phyloP scores from a whole-genome alignment of 2,797 vertebrate species.

The Rhynchotus rufescens region DNA sequence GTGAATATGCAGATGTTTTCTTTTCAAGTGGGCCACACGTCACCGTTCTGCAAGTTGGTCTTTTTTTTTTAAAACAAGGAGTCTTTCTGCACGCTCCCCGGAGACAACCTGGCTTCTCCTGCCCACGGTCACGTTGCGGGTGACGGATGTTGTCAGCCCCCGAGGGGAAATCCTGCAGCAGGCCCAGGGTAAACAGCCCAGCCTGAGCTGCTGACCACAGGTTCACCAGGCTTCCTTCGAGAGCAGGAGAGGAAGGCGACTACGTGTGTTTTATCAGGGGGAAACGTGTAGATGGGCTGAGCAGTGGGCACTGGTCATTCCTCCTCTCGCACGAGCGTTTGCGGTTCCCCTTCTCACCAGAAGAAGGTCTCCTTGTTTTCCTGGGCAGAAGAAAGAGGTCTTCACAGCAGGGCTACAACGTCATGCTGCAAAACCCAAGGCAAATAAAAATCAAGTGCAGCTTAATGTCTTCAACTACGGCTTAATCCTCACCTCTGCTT shows the following conservation, averaged over 20 bases:
- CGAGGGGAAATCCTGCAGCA: neutral
- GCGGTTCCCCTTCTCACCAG: neutral
- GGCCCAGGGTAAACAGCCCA: neutral
- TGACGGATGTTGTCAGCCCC: neutral
- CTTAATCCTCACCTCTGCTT: neutral
- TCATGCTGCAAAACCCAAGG: neutral
- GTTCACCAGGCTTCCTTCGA: too few relatives aligned
- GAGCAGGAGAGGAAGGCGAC: neutral
- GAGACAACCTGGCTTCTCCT: neutral
- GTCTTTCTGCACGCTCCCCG: neutral
- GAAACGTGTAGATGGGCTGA: neutral
- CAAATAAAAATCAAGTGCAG: neutral
- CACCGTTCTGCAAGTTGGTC: neutral
- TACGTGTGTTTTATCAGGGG: fast-evolving
- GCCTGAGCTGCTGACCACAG: neutral
- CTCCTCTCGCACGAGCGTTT: neutral
- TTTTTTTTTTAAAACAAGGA: too few relatives aligned
- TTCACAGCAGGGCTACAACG: neutral
- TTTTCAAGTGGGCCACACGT: neutral
- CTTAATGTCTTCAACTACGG: too few relatives aligned
- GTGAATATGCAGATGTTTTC: neutral
- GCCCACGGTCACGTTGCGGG: neutral
- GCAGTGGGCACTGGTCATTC: neutral
- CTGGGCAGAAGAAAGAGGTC: neutral
- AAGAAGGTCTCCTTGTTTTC: neutral